These are phyloP conservation scores for Xanthorhoe designata DNA, from an alignment of 2,888 invertebrate species.

Conservation along the genomic window DNA sequence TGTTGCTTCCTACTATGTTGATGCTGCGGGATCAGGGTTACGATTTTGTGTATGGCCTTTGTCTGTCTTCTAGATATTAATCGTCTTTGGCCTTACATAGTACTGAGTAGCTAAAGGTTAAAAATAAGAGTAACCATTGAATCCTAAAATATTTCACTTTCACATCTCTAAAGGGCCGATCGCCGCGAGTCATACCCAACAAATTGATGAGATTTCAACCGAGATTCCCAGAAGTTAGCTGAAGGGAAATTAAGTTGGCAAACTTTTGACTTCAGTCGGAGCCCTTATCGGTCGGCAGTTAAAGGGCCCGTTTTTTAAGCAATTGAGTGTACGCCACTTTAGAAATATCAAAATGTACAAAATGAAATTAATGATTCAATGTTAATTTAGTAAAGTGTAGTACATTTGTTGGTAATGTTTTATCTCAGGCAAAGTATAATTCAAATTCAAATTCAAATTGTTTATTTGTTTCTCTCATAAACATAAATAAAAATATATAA, in stretches of 20 bases:
- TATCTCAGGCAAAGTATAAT: no score
- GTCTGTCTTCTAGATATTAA: no score
- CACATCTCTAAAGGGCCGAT: conserved; percentile 32
- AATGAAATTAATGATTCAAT: background rate
- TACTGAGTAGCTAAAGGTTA: no score
- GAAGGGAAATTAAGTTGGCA: conserved; percentile 76
- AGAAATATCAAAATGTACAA: background rate
- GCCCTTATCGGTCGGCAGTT: conserved; percentile 63
- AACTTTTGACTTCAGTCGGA: conserved; percentile 67
- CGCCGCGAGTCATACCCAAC: conserved; percentile 54
- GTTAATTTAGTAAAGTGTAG: no score
- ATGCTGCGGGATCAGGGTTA: no score
- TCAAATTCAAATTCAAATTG: no score
- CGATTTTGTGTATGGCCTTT: no score
- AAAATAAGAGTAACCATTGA: background rate
- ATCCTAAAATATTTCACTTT: background rate
- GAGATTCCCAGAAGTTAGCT: conserved; percentile 75
- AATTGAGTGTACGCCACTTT: background rate
- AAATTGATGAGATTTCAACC: conserved; percentile 79
- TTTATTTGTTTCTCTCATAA: no score
- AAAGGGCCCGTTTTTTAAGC: conserved; percentile 13
- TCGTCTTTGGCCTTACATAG: no score
- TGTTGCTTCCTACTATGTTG: no score
- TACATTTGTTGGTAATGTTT: no score
- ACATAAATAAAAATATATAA: no score